Conservation (phyloP, 2,888 invertebrate genomes). For the Mimumesa dahlbomi region DNA sequence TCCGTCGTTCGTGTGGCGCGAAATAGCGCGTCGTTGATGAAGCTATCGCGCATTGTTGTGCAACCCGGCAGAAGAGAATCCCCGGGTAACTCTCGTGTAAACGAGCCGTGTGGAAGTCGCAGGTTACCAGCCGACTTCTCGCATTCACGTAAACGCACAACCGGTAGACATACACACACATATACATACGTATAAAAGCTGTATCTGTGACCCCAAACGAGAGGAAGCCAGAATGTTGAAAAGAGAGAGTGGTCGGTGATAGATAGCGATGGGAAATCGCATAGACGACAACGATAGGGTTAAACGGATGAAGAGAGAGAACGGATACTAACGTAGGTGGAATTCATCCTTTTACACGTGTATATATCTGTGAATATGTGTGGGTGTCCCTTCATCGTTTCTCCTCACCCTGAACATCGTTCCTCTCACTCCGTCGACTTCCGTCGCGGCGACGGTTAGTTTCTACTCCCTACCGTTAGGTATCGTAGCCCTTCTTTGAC, state of each 20-base stretch:
- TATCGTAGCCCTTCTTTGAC: constrained; percentile 21
- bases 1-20: neutral
- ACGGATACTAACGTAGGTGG: constrained; percentile 21
- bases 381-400: too few species aligned
- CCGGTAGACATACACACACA: neutral
- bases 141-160: constrained; percentile 44
- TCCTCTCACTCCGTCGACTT: constrained; percentile 21
- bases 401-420: constrained; percentile 10
- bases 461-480: constrained; percentile 21
- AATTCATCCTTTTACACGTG: constrained; percentile 47
- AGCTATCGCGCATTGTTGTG: constrained; percentile 68
- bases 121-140: constrained; percentile 37
- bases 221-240: neutral
- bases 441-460: constrained; percentile 16
- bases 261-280: constrained; percentile 19
- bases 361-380: too few species aligned
- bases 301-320: constrained; percentile 2
- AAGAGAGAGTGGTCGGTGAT: neutral
- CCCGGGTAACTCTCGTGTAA: constrained; percentile 72
- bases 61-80: constrained; percentile 59
- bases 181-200: neutral
- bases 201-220: too few species aligned
- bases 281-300: constrained; percentile 4
- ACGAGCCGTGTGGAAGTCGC: constrained; percentile 54
- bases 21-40: constrained; percentile 54